These are phyloP conservation scores for Anthrax anthrax DNA, from an alignment of 2,888 invertebrate species.

Conservation along the genomic window DNA sequence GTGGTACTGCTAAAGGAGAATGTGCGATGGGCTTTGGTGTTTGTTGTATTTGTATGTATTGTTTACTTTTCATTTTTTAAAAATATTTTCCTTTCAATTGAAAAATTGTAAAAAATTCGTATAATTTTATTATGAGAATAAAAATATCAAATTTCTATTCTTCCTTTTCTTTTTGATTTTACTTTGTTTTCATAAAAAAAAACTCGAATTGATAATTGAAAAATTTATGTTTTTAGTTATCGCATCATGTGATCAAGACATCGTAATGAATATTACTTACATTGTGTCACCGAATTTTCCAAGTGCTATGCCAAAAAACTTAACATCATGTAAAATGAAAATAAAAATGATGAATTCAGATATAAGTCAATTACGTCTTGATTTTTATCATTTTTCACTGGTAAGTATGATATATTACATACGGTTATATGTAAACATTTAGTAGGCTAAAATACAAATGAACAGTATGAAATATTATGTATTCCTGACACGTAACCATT, in stretches of 20 bases:
- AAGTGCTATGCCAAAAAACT: slow-evolving; percentile 48
- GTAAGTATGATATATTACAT: slow-evolving; percentile 40
- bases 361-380: slow-evolving; percentile 68
- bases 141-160: no score
- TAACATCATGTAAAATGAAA: slow-evolving; percentile 53
- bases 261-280: slow-evolving; percentile 67
- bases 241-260: slow-evolving; percentile 54
- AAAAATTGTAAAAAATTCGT: no score
- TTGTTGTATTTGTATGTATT: slow-evolving; percentile 67
- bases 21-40: slow-evolving; percentile 76
- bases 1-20: slow-evolving; percentile 52
- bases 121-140: no score
- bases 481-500: no score
- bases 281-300: slow-evolving; percentile 72
- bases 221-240: slow-evolving; percentile 41
- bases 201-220: not conserved
- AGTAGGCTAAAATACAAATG: no score
- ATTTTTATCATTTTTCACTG: slow-evolving; percentile 70
- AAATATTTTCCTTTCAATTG: no score
- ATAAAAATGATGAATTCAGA: slow-evolving; percentile 63
- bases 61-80: no score
- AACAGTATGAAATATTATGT: no score
- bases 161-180: no score
- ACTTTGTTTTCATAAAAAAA: not conserved
- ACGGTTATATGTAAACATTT: no score